Conservation (phyloP, 2,113 vertebrate species). For the Pimephales promelas region DNA sequence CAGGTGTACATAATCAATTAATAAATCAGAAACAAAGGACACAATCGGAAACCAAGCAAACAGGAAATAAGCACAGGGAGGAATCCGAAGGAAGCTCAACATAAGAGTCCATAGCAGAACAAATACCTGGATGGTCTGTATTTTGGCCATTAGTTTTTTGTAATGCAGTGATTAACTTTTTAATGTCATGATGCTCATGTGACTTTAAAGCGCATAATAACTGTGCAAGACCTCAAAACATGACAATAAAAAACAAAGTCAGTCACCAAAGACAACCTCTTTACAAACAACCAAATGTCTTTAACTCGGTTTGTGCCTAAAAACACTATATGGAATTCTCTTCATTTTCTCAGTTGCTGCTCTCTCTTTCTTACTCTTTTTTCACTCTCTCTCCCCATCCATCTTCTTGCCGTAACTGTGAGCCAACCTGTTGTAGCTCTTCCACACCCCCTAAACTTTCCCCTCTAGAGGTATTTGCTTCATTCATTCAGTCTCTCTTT, state of each 20-base stretch:
- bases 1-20: too few relatives aligned
- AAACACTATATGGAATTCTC: not conserved
- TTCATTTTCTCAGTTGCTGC: not conserved
- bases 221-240: too few relatives aligned
- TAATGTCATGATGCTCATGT: not conserved
- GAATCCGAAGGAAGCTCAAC: too few relatives aligned
- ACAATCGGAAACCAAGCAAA: too few relatives aligned
- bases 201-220: too few relatives aligned
- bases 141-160: not conserved
- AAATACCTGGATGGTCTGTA: not conserved
- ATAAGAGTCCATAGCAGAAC: too few relatives aligned
- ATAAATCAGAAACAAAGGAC: too few relatives aligned
- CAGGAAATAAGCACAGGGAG: too few relatives aligned
- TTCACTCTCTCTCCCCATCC: constrained; percentile 40
- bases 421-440: constrained; percentile 71
- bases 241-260: too few relatives aligned
- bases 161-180: not conserved
- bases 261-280: too few relatives aligned
- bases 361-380: not conserved
- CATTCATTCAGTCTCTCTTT: constrained; percentile 62
- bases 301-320: not conserved
- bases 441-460: constrained; percentile 59
- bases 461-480: constrained; percentile 50
- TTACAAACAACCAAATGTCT: too few relatives aligned
- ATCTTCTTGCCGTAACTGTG: constrained; percentile 34